Evolutionary conservation across 2,113 vertebrate species (phyloP), one percentile per base, ranked within the genome.

Genomic region (Choloepus hoffmanni): DNA sequence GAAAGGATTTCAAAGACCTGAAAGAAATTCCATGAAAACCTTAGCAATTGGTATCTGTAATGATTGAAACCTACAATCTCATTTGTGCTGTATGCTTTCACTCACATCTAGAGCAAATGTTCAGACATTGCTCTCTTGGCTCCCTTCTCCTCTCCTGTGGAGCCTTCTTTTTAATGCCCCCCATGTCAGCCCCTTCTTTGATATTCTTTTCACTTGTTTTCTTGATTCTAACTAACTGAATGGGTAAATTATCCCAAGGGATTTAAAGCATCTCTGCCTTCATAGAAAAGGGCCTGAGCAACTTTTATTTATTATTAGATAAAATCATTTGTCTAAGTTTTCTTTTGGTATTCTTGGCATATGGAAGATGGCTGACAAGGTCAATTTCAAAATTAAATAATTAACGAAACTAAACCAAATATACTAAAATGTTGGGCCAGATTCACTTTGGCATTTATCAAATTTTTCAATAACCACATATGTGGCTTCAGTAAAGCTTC

Each of bases 371-470:
- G 30, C 48, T 55, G 65, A 90, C 83, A 94, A 94, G 48, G 60
- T 62, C 91, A 93, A 85, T 43, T 95, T 94, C 84, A 96, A 92
- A 94, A 96, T 94, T 90, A 95, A 96, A 95, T 92, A 89, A 79
- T 93, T 96, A 97, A 97, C 65, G 89, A 97, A 95, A 93, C 65
- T 94, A 94, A 96, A 92, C 78, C 83, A 94, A 96, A 81, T 92
- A 58, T 84, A 92, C 65, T 76, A 92, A 96, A 83, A 95, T 63
- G 70, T 85, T 93, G 89, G 87, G 76, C 53, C 63, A 91, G 79
- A 93, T 73, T 95, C 67, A 79, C 45, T 33, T 77, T 89, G 89
- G 92, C 89, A 89, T 96, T 96, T 96, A 95, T 96, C 85, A 73
- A 62, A 48, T 95, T 92, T 94, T 95, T 97, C 92, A 76, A 63